phyloP scores from a whole-genome alignment of 2,797 vertebrate species.

The Esox lucius region DNA sequence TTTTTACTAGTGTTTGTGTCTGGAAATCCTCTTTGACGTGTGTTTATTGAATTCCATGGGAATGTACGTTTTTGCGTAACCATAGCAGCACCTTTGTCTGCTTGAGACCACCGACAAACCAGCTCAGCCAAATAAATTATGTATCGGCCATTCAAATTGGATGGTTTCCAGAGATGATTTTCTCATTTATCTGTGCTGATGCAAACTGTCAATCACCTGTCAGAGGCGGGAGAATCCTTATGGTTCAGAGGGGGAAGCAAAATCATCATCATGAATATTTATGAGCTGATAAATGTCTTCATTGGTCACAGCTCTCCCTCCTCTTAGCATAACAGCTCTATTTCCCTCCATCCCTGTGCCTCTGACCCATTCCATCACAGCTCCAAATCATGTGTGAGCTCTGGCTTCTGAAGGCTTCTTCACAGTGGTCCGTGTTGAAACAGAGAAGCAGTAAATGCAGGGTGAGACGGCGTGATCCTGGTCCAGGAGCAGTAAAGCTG shows the following conservation, averaged over 20 bases:
- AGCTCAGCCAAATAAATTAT: conserved; percentile 22
- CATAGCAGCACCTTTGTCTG: neutral
- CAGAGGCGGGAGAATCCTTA: conserved; percentile 8
- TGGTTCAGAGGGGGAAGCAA: conserved; percentile 18
- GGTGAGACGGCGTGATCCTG: neutral
- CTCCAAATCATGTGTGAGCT: neutral
- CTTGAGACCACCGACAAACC: too few relatives aligned
- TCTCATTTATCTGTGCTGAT: conserved; percentile 58
- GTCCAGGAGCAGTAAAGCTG: neutral
- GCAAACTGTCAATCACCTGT: conserved; percentile 62
- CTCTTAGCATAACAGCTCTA: neutral
- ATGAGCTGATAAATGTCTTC: conserved; percentile 56
- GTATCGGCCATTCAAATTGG: conserved; percentile 31
- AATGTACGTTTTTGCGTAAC: neutral
- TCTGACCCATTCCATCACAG: neutral
- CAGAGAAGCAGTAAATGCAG: too few relatives aligned
- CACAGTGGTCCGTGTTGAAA: neutral
- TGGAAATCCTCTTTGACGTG: neutral
- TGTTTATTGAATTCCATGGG: neutral
- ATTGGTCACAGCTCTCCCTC: conserved; percentile 58
- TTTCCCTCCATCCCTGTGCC: neutral
- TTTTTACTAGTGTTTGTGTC: neutral
- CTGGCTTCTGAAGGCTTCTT: neutral
- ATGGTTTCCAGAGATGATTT: conserved; percentile 58
- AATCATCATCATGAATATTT: conserved; percentile 64